A percentile compares a stretch with the other conserved stretches of the same genome.
phyloP scores from a whole-genome alignment of 2,797 vertebrate genomes.

The Pteropus rufus region DNA sequence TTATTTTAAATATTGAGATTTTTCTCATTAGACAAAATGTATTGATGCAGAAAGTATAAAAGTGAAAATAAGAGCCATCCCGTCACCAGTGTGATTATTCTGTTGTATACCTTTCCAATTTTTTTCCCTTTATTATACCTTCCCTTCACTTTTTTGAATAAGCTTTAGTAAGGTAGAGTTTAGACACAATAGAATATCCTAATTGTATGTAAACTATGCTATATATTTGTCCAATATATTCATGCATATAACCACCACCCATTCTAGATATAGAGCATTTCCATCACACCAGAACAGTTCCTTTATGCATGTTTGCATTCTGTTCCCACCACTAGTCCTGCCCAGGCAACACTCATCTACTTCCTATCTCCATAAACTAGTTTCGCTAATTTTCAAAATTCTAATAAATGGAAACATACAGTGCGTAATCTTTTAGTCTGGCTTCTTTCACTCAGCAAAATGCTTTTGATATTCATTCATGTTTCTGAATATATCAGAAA shows the following conservation, averaged over 20 bases:
- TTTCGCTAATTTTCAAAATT: background rate
- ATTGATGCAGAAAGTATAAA: background rate
- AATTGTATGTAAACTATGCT: background rate
- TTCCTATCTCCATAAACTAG: background rate
- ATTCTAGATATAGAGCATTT: background rate
- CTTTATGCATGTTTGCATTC: background rate
- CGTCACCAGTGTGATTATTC: background rate
- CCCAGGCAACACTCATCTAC: background rate
- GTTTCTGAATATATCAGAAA: background rate
- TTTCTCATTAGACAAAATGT: background rate
- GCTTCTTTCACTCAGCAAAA: background rate
- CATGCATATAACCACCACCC: background rate
- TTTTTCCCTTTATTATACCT: background rate
- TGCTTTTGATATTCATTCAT: background rate
- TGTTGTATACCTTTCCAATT: background rate
- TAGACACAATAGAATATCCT: background rate
- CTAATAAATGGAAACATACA: background rate
- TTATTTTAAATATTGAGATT: background rate
- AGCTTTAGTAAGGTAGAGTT: background rate
- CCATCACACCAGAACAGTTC: background rate
- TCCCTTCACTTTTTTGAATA: background rate
- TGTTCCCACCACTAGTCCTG: background rate
- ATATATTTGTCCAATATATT: background rate
- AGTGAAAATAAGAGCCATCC: background rate
- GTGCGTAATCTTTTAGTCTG: background rate